These are phyloP conservation scores for Podarcis lilfordi DNA, from an alignment of 2,797 vertebrate genomes.

Conservation along the genomic window DNA sequence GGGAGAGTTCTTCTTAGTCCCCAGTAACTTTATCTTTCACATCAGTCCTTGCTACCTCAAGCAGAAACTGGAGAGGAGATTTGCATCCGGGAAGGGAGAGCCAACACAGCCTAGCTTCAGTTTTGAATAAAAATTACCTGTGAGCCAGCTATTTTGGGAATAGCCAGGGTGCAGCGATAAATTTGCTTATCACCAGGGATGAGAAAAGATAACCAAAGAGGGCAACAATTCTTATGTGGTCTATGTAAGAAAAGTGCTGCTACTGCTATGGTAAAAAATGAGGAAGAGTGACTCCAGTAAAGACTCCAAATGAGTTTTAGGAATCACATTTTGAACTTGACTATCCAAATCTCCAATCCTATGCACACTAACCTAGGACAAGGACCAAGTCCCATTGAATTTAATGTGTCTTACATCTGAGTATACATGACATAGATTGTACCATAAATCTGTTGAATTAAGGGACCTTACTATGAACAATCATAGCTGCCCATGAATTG, in stretches of 20 bases:
- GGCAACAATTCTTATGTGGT: background rate
- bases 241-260: background rate
- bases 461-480: background rate
- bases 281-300: background rate
- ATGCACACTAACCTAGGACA: background rate
- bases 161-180: background rate
- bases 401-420: background rate
- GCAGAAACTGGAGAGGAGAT: background rate
- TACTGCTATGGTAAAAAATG: background rate
- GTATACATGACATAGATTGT: background rate
- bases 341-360: background rate
- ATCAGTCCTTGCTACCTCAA: background rate
- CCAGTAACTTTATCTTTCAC: background rate
- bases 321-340: background rate
- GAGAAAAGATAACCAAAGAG: background rate
- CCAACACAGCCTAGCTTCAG: background rate
- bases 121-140: slow-evolving; percentile 22
- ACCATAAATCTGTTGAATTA: background rate
- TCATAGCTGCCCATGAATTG: background rate
- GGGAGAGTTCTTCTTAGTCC: too few relatives aligned
- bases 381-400: background rate
- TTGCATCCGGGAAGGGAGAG: slow-evolving; percentile 5
- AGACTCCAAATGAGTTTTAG: background rate
- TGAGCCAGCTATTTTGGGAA: slow-evolving; percentile 5
- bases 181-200: background rate